Evolutionary conservation across 2,113 vertebrate genomes (phyloP).

Genomic region (Osmerus eperlanus): DNA sequence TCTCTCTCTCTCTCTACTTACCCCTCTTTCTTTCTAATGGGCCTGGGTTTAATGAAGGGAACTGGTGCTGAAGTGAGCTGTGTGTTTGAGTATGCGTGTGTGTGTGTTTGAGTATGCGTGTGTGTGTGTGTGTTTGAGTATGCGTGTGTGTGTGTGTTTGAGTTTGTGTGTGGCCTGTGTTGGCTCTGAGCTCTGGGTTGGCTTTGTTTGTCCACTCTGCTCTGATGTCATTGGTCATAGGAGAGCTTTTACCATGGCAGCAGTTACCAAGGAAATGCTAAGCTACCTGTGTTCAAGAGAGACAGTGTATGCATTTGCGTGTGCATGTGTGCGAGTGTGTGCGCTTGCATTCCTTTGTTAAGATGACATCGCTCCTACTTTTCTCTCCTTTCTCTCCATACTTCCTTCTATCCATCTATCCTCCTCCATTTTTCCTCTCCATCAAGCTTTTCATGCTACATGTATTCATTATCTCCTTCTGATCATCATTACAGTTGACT

Average conservation of each 20-base stretch:
- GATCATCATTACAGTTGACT: too few species aligned
- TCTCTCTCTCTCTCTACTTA: slow-evolving; percentile 33
- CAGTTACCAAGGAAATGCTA: slow-evolving; percentile 39
- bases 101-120: slow-evolving; percentile 13
- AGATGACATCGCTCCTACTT: slow-evolving; percentile 23
- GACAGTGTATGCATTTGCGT: slow-evolving; percentile 10
- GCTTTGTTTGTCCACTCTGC: slow-evolving; percentile 47
- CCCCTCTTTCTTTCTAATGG: slow-evolving; percentile 39
- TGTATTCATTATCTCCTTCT: too few species aligned
- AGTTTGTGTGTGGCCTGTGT: slow-evolving; percentile 28
- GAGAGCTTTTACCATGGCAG: slow-evolving; percentile 33
- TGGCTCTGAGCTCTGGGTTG: slow-evolving; percentile 49
- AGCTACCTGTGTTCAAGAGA: slow-evolving; percentile 29
- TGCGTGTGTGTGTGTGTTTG: slow-evolving; percentile 15
- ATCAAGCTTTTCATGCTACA: not conserved
- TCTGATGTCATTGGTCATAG: slow-evolving; percentile 64
- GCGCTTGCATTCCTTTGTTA: slow-evolving; percentile 19
- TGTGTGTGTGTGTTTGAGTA: slow-evolving; percentile 31
- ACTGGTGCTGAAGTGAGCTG: slow-evolving; percentile 52
- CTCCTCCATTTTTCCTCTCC: not conserved
- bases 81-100: slow-evolving; percentile 10
- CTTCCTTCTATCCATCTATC: not conserved
- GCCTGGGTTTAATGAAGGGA: slow-evolving; percentile 43
- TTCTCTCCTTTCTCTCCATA: too few species aligned
- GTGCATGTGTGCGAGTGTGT: slow-evolving; percentile 19